Conservation (phyloP, 2,797 vertebrate genomes). For the Natrix natrix region DNA sequence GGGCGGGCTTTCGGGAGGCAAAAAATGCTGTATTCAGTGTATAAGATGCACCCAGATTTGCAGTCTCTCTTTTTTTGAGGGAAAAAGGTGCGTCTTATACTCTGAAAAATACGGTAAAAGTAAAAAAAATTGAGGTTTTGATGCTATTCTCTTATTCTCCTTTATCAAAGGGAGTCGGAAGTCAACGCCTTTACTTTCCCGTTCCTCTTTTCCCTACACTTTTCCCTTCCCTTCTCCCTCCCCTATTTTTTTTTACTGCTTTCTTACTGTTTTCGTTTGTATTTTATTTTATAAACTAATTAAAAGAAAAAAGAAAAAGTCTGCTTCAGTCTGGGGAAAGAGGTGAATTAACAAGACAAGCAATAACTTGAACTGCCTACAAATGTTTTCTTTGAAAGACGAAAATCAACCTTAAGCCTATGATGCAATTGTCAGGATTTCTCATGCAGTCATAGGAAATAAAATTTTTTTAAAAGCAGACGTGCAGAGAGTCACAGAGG, state of each 20-base stretch:
- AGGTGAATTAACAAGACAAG: not conserved
- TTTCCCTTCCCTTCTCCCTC: no score
- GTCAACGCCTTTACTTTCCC: not conserved
- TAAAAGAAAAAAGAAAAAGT: not conserved
- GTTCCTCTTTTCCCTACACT: no score
- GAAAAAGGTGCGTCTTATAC: no score
- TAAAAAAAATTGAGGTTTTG: no score
- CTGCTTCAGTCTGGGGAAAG: not conserved
- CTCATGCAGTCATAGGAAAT: slow-evolving; percentile 50
- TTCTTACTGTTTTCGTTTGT: not conserved
- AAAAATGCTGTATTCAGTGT: no score
- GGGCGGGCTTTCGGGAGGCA: no score
- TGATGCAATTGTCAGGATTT: slow-evolving; percentile 31
- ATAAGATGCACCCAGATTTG: no score
- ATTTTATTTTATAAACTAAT: not conserved
- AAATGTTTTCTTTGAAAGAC: slow-evolving; percentile 34
- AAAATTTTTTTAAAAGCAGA: slow-evolving; percentile 46
- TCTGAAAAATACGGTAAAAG: no score
- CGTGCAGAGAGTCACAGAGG: slow-evolving; percentile 59
- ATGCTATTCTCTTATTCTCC: no score
- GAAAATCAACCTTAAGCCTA: slow-evolving; percentile 50
- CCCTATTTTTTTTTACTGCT: not conserved
- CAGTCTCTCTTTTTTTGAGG: no score
- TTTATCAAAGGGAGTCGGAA: no score
- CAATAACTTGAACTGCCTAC: slow-evolving; percentile 4